These are phyloP conservation scores for Stenodera caucasica DNA, from an alignment of 2,888 invertebrate species.

Conservation along the genomic window DNA sequence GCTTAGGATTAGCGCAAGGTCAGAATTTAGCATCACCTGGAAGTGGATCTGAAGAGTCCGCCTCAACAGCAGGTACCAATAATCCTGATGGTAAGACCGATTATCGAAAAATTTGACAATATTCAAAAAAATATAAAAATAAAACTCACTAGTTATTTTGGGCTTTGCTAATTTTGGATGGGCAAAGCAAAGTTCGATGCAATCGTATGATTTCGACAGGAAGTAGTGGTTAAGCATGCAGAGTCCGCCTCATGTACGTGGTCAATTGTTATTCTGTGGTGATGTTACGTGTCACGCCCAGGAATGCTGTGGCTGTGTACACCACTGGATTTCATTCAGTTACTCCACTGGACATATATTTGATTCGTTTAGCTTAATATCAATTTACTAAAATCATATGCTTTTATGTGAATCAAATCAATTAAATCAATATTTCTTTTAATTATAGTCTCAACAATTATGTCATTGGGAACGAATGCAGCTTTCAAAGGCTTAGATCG, in stretches of 20 bases:
- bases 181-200: conserved; percentile 31
- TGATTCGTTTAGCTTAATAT: not conserved
- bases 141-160: not conserved
- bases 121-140: not conserved
- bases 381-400: not conserved
- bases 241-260: conserved; percentile 50
- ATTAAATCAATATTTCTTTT: not conserved
- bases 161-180: not conserved
- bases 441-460: conserved; percentile 74
- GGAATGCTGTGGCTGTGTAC: conserved; percentile 45
- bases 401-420: not conserved
- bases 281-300: conserved; percentile 53
- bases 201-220: conserved; percentile 52
- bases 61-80: conserved; percentile 76
- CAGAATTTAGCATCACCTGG: conserved; percentile 73
- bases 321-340: conserved; percentile 30
- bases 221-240: conserved; percentile 53
- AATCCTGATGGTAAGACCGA: conserved; percentile 82
- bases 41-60: conserved; percentile 82
- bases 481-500: conserved; percentile 83
- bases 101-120: not conserved
- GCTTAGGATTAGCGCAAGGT: conserved; percentile 74
- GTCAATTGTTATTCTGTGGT: conserved; percentile 53
- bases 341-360: conserved; percentile 25
- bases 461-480: conserved; percentile 69